Base-by-base conservation (phyloP, 2,113 vertebrate genomes). In the Meleagris gallopavo region DNA sequence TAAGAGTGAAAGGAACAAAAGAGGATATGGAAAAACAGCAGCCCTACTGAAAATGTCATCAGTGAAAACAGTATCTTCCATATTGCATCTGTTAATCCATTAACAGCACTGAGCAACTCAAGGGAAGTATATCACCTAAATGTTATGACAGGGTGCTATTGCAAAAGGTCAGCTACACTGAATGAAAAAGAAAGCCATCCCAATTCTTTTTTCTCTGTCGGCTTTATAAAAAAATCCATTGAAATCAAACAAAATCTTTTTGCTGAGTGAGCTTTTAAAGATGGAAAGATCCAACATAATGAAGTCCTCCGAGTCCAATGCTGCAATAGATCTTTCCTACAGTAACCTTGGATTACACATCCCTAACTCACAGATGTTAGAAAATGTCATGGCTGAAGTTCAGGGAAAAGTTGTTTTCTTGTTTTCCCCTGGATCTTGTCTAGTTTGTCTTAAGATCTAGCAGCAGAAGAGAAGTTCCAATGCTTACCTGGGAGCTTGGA, bases 361-460 rank as follows among this genome's bases (percentile, higher is more conserved):
- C 4, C 6, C 7, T 80, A 22, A 10, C 10, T 61, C 34, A 27
- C 17, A 62, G 4, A 87, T 9, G 13, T 17, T 36, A 27, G 25
- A 87, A 85, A 89, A 67, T 20, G 62, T 15, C 20, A 52, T n/a
- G 24, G 15, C 3, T 78, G 18, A 3, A 74, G 21, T 1, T 66
- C 15, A 41, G 18, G 3, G 10, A 6, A 6, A 50, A 34, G 11
- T 77, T 7, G 72, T 58, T 11, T 2, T 34, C 6, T 77, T 7
- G 72, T 58, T 11, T 2, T 34, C 6, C 8, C 4, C 4, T 78
- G 48, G 3, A 50, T 67, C 13, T 40, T 36, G 6, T 1, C 0
- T 32, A 6, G 3, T 11, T 17, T 54, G 4, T 57, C 76, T 62
- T 20, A 48, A 66, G 18, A 40, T 67, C 11, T 57, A 81, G 20